A percentile compares a stretch with the other conserved stretches of the same genome.
Evolutionary conservation across 2,113 vertebrate species (phyloP).

Genomic region (Myotis lucifugus): DNA sequence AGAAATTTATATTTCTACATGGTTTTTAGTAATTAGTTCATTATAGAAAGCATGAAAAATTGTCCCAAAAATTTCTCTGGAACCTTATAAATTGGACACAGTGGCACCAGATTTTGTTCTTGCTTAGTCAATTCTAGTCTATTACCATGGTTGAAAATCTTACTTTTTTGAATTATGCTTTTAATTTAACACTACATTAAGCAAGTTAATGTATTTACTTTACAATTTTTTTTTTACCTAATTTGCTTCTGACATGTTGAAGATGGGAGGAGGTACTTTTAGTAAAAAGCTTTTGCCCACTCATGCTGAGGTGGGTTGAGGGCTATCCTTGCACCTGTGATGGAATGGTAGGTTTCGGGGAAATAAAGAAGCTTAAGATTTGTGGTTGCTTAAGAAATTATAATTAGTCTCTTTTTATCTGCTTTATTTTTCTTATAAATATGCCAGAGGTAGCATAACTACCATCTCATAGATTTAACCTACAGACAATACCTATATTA

Average conservation of each 20-base stretch:
- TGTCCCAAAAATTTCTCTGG: neutral
- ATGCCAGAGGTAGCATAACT: neutral
- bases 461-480: neutral
- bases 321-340: neutral
- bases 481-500: neutral
- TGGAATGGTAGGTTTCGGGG: neutral
- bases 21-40: neutral
- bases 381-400: neutral
- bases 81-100: neutral
- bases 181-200: neutral
- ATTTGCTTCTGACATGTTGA: neutral
- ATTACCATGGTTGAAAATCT: neutral
- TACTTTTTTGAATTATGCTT: neutral
- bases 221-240: neutral
- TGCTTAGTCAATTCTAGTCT: neutral
- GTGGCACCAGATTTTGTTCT: neutral
- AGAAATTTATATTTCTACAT: neutral
- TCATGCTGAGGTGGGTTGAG: neutral
- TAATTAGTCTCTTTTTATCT: neutral
- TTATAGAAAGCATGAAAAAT: neutral
- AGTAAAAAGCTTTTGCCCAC: neutral
- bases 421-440: neutral
- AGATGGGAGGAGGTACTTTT: neutral
- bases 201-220: neutral
- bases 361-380: neutral